A percentile compares a stretch with the other conserved stretches of the same genome.
These are phyloP conservation scores for Ophonus ardosiacus DNA, from an alignment of 2,888 invertebrate species.

Conservation along the genomic window DNA sequence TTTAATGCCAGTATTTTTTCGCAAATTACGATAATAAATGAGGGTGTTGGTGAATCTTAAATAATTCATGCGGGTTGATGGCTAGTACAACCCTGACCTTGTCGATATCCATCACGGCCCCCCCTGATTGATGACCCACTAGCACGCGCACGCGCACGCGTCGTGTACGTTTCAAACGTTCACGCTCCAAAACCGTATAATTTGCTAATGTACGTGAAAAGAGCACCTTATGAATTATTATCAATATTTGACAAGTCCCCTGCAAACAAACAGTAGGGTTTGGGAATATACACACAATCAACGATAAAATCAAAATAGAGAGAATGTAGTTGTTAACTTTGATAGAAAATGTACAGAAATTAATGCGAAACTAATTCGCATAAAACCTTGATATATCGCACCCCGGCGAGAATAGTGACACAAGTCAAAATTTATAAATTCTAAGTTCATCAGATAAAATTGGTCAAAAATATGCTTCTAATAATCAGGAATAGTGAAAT, in stretches of 20 bases:
- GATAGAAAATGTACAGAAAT: no score
- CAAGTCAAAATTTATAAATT: no score
- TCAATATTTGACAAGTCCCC: not conserved
- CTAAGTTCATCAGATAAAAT: no score
- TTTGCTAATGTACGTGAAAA: not conserved
- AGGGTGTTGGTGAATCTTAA: not conserved
- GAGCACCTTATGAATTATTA: not conserved
- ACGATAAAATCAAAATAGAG: no score
- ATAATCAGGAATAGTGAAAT: no score
- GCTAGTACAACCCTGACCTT: slow-evolving; percentile 22
- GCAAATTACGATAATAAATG: slow-evolving; percentile 12
- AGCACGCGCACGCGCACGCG: not conserved
- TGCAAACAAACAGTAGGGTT: no score
- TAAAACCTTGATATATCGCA: no score
- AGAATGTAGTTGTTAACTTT: no score
- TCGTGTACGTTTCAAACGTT: not conserved
- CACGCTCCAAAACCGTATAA: not conserved
- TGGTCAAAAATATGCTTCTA: no score
- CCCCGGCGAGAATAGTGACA: no score
- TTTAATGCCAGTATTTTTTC: not conserved
- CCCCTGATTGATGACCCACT: slow-evolving; percentile 4
- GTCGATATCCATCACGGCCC: slow-evolving; percentile 30
- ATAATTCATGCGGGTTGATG: slow-evolving; percentile 16
- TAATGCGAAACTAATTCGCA: no score
- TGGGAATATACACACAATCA: no score